Evolutionary conservation across 2,113 vertebrate species (phyloP), one percentile per base, ranked within the genome.

Genomic region (Sigmodon hispidus): DNA sequence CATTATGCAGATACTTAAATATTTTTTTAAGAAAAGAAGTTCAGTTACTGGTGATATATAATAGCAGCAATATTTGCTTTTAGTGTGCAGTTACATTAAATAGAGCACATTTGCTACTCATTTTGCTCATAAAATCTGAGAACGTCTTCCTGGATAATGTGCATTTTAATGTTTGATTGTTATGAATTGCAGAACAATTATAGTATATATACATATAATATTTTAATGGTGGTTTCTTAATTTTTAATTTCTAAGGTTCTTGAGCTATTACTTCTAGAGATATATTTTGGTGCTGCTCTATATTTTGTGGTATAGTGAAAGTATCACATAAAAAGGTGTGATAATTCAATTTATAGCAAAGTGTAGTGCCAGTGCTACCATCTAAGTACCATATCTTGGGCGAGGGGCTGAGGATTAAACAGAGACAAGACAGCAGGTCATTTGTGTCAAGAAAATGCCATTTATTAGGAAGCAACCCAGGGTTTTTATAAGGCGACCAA

Each of bases 61-160:
- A 70, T 31, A 70, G 21, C 73, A 95, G 91, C 31, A 87, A 17
- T 95, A 50, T 52, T 90, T 94, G 24, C 90, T n/a, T 67, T 19
- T 52, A 63, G 40, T 50, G 4, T 57, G 57, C 36, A 83, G 0
- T 73, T 40, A 59, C 61, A 83, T 8, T 84, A 76, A 63, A 63
- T 81, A 15, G 59, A 84, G 3, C 55, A 67, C 4, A 31, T 90
- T 73, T 61, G 26, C n/a, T 83, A 90, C 86, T 76, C 24, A 43
- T 81, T 94, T 94, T 95, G 52, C 43, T 95, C 19, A 52, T 45
- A 69, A 87, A 92, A 87, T 69, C n/a, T 48, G 61, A 65, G 6
- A 26, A 65, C 48, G 22, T 77, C 9, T 69, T 69, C 15, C 22
- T 94, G 11, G 11, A 63, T 79, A 85, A 85, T 72, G 24, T 76